Evolutionary conservation across 2,888 invertebrate genomes (phyloP), one percentile per base, ranked within the genome.

Genomic region (Tetranychus truncatus): DNA sequence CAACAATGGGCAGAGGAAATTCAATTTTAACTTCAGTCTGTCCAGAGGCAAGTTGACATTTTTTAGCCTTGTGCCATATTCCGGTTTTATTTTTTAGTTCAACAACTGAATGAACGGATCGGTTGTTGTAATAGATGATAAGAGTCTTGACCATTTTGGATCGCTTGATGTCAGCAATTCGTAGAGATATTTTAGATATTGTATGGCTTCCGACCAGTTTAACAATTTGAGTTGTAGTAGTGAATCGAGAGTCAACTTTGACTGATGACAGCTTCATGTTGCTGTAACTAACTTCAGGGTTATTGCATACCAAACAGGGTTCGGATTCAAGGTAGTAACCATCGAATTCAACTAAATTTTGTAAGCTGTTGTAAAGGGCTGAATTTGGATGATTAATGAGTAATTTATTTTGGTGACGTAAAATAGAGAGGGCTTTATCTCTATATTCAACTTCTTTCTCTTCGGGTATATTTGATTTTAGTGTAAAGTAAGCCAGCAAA

Each of bases 1-100:
- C 96, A 4, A 95, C 91, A 76, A 99, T 95, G 0, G 97, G 96
- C 76, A 97, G 85, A 0, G 95, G 93, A 81, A 97, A 95, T 83
- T 97, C 97, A 77, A 96, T 91, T 83, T 95, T 95, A 0, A 95
- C 90, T 82, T 96, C 96, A 0, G 93, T 91, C 82, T 96, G 95
- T 0, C 92, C 93, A 0, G 93, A 91, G 77, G 91, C 89, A 11
- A 97, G 84, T 9, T 89, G 89, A 0, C 95, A 91, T 80, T 91
- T 91, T 81, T 95, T 94, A 0, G 96, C 97, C 82, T 93, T 93
- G 83, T 95, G 94, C 97, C 97, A 97, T 86, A 95, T 88, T 1
- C 91, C 89, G 84, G 95, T 93, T 80, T 92, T 91, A 82, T 96
- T 96, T 84, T 96, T 97, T 67, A 97, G 85, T 82, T 99, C 97